A percentile compares a stretch with the other conserved stretches of the same genome.
Evolutionary conservation across 2,888 invertebrate genomes (phyloP).

Genomic region (Thyatira batis): DNA sequence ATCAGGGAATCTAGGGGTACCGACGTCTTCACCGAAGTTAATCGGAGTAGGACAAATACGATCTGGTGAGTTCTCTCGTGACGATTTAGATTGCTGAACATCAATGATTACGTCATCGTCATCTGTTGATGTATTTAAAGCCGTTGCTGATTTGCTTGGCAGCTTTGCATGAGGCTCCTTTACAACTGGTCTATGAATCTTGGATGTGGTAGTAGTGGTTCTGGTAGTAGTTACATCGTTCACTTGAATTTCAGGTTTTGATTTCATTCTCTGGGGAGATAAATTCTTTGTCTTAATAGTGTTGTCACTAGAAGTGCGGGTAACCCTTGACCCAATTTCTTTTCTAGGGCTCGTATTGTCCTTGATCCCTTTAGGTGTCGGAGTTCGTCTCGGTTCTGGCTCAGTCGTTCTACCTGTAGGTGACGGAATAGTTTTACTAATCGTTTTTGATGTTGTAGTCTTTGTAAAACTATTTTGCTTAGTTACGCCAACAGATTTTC

Average conservation of each 20-base stretch:
- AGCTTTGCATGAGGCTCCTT: conserved; percentile 61
- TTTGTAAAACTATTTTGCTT: conserved; percentile 58
- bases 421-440: conserved; percentile 40
- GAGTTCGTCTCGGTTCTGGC: conserved; percentile 54
- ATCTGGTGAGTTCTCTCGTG: conserved; percentile 88
- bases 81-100: conserved; percentile 88
- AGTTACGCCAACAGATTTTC: conserved; percentile 47
- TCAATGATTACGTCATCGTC: conserved; percentile 85
- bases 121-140: conserved; percentile 77
- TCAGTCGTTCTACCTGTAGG: conserved; percentile 41
- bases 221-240: conserved; percentile 57
- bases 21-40: conserved; percentile 80
- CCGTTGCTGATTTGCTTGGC: conserved; percentile 70
- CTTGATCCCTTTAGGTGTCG: conserved; percentile 59
- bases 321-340: conserved; percentile 70
- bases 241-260: conserved; percentile 77
- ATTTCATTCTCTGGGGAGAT: conserved; percentile 70
- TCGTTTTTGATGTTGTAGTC: conserved; percentile 41
- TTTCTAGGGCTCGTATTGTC: conserved; percentile 64
- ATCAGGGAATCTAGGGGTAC: conserved; percentile 87
- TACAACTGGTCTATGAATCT: conserved; percentile 47
- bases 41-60: conserved; percentile 86
- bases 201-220: conserved; percentile 35
- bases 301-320: conserved; percentile 82
- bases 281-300: conserved; percentile 75